A percentile compares a stretch with the other conserved stretches of the same genome.
These are phyloP conservation scores for Melanargia galathea DNA, from an alignment of 2,888 invertebrate genomes.

Conservation along the genomic window DNA sequence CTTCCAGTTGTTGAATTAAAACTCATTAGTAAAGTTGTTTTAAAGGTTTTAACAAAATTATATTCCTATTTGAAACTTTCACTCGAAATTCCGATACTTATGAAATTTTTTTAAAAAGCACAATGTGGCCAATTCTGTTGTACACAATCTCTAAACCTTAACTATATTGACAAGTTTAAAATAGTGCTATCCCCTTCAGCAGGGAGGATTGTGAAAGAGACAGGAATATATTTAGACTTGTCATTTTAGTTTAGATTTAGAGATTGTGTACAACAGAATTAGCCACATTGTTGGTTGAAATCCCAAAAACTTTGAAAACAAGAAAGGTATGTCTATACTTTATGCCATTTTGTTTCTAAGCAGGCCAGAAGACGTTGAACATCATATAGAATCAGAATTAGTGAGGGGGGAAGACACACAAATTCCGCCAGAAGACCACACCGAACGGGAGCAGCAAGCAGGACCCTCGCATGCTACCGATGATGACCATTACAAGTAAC, in stretches of 20 bases:
- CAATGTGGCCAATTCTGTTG: too few relatives aligned
- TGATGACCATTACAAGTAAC: slow-evolving; percentile 68
- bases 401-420: slow-evolving; percentile 45
- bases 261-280: too few relatives aligned
- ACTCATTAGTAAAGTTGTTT: neutral
- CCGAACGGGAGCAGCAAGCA: slow-evolving; percentile 49
- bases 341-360: neutral
- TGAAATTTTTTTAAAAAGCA: too few relatives aligned
- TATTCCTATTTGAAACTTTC: too few relatives aligned
- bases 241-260: too few relatives aligned
- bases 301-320: neutral
- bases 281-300: neutral
- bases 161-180: too few relatives aligned
- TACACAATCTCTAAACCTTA: too few relatives aligned
- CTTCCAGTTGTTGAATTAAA: neutral
- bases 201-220: too few relatives aligned
- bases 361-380: slow-evolving; percentile 22
- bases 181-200: too few relatives aligned
- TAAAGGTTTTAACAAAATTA: too few relatives aligned
- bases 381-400: slow-evolving; percentile 3
- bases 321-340: neutral
- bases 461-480: slow-evolving; percentile 64
- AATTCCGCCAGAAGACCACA: slow-evolving; percentile 21
- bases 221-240: too few relatives aligned
- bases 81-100: too few relatives aligned